Evolutionary conservation across 2,797 vertebrate species (phyloP), one percentile per base, ranked within the genome.

Genomic region (Florisuga fusca): DNA sequence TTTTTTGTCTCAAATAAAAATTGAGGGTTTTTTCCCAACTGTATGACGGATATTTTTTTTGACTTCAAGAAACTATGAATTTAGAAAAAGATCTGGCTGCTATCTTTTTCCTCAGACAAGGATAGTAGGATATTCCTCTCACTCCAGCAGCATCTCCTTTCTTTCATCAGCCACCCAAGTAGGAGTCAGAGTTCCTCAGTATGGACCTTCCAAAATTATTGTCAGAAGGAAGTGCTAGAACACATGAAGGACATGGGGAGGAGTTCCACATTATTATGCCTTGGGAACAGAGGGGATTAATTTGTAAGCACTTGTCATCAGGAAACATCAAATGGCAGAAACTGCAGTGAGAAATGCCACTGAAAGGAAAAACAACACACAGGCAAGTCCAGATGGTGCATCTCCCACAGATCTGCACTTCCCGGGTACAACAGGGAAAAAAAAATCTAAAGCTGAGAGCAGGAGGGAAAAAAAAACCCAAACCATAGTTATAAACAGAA

Each of bases 21-120:
- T 1, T 12, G 7, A 53, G 4, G 2, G 0, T 0, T 15, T 33
- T 78, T 12, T 13, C 9, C 36, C 6, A 12, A 6, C 11, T 14
- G 29, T 62, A 27, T 31, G 14, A 63, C 21, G 2, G 5, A 7
- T 29, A 54, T 78, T 61, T 50, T 9, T 31, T 27, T 43, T 3
- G 5, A 3, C 16, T 75, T 22, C 33, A 50, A 72, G 36, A 72
- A 69, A 68, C 9, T 34, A 3, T 63, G 17, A 81, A 63, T 64
- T 53, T 34, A 67, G 31, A 50, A 57, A 26, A 21, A 72, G 14
- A 50, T 53, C 12, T 10, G 74, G 46, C 25, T 33, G 11, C 7
- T 75, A 9, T 66, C 67, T n/a, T 29, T 13, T 80, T 92, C 27
- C 19, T 7, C n/a, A 62, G 21, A 43, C 10, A 45, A 34, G 20